Percentiles rank a stretch among this genome's conserved stretches.
Evolutionary conservation across 2,113 vertebrate species (phyloP).

Genomic region (Dascyllus trimaculatus): DNA sequence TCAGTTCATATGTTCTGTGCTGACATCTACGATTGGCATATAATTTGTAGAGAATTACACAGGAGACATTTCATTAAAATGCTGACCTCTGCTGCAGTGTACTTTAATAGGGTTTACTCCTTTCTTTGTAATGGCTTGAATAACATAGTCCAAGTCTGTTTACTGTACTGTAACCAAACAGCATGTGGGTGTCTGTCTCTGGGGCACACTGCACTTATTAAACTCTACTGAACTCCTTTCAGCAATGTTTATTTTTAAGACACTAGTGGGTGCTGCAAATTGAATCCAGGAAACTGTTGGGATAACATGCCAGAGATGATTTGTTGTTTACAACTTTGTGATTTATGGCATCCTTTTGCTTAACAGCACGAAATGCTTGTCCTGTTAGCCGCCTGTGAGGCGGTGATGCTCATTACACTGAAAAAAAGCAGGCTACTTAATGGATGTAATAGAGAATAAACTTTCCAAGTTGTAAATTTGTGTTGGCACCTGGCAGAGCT

Average conservation of each 20-base stretch:
- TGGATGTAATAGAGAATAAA: background rate
- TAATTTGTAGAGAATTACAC: background rate
- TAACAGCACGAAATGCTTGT: background rate
- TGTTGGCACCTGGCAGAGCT: background rate
- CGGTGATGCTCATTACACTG: background rate
- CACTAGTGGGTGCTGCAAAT: constrained; percentile 3
- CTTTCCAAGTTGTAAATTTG: background rate
- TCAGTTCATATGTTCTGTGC: no score
- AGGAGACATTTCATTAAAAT: background rate
- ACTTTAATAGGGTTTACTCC: background rate
- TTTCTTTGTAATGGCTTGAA: background rate
- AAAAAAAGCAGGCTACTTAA: background rate
- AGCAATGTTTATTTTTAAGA: background rate
- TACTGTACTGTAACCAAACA: background rate
- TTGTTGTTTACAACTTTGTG: constrained; percentile 1
- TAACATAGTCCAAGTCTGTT: background rate
- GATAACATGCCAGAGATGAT: constrained; percentile 6
- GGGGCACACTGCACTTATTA: background rate
- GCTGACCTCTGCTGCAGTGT: background rate
- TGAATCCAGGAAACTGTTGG: constrained; percentile 1
- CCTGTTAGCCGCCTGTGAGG: background rate
- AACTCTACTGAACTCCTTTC: background rate
- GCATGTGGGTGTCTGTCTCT: constrained; percentile 18
- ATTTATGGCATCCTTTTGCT: background rate
- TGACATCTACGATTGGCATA: background rate